Base-by-base conservation (phyloP, 2,888 invertebrate species). In the Hirtodrosophila confusa region DNA sequence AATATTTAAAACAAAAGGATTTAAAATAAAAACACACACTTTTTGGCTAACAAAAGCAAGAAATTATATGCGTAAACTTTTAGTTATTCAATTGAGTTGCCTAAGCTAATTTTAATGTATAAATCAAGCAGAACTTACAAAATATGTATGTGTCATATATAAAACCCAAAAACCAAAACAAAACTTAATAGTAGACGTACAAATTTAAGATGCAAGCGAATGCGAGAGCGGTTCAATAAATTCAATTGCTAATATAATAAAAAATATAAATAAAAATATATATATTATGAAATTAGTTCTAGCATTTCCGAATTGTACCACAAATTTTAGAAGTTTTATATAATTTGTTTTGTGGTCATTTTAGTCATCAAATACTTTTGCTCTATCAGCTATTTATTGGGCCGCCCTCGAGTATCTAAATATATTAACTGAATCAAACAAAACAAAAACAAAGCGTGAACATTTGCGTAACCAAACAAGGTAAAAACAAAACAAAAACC, bases 401-500 rank as follows among this genome's bases (percentile, higher is more conserved):
- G 45, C 60, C 53, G 56, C 44, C 24, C 57, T 65, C 60, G 57
- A 43, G 40, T 49, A 24, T 53, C 7, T 17, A 39, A 65, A 44
- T 66, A 70, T 55, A 70, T 66, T 40, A 53, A 75, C 47, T 54
- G 11, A 73, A 58, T 66, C 57, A 75, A 69, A 74, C 9, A 31
- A 57, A 75, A 72, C 57, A 61, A 17, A 17, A 17, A 61, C 57
- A 61, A 63, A 70, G 87, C 80, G 80, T 88, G 86, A 83, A 87
- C 45, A 82, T 87, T 87, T 87, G 86, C 88, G 79, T 78, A 82
- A 65, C 55, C 74, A 85, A 78, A 87, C 86, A 83, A 83, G 83
- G 86, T 69, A 86, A 72, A 65, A 51, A 65, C 27, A 31, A 58
- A 70, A 53, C 39, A 33, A 67, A 64, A 70, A 68, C 44, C 43